These are phyloP conservation scores for Brachionus koreanus DNA, from an alignment of 1,140 invertebrate genomes.

Conservation along the genomic window DNA sequence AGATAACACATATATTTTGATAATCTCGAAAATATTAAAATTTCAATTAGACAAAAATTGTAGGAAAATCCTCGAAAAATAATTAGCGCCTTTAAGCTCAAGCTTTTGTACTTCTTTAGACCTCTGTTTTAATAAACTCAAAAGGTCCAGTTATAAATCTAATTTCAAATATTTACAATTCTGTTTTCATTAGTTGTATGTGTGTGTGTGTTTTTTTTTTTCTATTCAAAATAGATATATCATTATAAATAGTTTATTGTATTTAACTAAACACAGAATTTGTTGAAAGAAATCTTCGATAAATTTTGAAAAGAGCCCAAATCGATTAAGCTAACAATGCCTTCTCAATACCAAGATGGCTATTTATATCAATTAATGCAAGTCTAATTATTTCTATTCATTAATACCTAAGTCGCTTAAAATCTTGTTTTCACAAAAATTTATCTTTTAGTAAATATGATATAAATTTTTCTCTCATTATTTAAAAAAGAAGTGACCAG, in stretches of 20 bases:
- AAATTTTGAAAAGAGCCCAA: not conserved
- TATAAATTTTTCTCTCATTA: not conserved
- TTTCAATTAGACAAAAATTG: not conserved
- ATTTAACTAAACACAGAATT: not conserved
- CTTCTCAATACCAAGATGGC: not conserved
- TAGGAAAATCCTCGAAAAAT: not conserved
- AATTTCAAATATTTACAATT: constrained; percentile 25
- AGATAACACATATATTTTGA: not conserved
- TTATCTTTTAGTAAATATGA: not conserved
- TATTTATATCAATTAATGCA: not conserved
- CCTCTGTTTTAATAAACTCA: constrained; percentile 13
- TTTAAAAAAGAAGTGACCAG: not conserved
- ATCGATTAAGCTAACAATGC: not conserved
- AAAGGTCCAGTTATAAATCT: constrained; percentile 30
- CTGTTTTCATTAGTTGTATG: not conserved
- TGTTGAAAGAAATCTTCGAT: constrained; percentile 1
- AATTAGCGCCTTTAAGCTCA: constrained; percentile 13
- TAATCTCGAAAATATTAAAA: constrained; percentile 12
- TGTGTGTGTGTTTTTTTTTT: not conserved
- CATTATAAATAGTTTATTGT: not conserved
- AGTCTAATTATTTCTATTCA: not conserved
- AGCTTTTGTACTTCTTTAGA: not conserved
- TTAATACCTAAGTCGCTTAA: not conserved
- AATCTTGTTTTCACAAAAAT: not conserved
- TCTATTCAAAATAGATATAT: not conserved